phyloP scores from a whole-genome alignment of 2,113 vertebrate genomes.

The Ochotona curzoniae region DNA sequence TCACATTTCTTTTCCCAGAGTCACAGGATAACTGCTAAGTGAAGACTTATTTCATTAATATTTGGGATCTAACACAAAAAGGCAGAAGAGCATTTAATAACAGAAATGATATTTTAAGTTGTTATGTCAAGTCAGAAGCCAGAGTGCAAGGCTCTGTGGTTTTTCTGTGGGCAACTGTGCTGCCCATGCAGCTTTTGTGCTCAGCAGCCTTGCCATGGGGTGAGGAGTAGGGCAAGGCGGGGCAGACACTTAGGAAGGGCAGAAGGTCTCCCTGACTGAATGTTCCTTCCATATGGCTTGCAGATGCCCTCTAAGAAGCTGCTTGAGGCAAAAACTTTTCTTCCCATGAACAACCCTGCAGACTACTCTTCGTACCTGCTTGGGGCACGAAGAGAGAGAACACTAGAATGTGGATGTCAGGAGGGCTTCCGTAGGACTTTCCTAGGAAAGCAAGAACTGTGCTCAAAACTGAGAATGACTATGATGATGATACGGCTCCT shows the following conservation, averaged over 20 bases:
- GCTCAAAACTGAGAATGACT: background rate
- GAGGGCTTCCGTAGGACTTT: background rate
- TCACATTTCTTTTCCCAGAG: background rate
- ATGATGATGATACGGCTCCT: background rate
- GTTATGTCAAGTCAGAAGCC: background rate
- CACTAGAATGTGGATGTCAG: rapidly evolving
- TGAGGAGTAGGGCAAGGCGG: background rate
- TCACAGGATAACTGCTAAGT: background rate
- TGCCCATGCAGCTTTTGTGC: background rate
- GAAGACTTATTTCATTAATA: background rate
- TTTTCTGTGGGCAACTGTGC: background rate
- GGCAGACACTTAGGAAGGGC: rapidly evolving
- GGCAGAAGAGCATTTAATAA: background rate
- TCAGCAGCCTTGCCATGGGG: rapidly evolving
- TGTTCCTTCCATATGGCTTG: background rate
- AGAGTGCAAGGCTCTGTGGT: background rate
- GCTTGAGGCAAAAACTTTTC: background rate
- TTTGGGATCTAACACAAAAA: background rate
- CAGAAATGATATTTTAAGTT: background rate
- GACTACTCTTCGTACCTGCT: background rate
- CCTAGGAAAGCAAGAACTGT: background rate
- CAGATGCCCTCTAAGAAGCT: background rate
- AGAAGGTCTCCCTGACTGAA: background rate
- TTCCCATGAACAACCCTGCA: background rate
- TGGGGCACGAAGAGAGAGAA: background rate